Percentiles rank a stretch among this genome's conserved stretches.
phyloP scores from a whole-genome alignment of 2,888 invertebrate species.

The Byasa hedistus region DNA sequence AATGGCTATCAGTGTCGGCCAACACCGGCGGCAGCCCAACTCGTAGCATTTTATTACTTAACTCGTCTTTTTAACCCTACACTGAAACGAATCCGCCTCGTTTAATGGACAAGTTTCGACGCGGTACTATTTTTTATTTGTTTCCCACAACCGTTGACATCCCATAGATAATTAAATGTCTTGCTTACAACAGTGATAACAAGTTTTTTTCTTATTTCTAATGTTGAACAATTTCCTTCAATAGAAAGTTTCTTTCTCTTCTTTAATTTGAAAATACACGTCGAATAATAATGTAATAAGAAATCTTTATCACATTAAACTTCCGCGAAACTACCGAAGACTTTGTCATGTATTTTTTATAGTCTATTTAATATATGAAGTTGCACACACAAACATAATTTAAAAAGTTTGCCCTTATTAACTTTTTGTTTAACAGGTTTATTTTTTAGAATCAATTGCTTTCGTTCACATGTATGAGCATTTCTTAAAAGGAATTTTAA shows the following conservation, averaged over 20 bases:
- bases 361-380: not conserved
- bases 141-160: conserved; percentile 27
- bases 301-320: not conserved
- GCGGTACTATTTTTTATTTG: conserved; percentile 28
- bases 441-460: not conserved
- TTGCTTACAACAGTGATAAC: conserved; percentile 20
- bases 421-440: not conserved
- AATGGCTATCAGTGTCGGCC: conserved; percentile 46
- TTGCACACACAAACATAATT: not conserved
- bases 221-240: conserved; percentile 6
- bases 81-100: conserved; percentile 30
- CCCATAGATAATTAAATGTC: conserved; percentile 31
- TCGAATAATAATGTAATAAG: not conserved
- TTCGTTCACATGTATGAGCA: not conserved
- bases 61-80: conserved; percentile 30
- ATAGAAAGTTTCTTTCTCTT: not conserved
- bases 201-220: conserved; percentile 8
- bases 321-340: not conserved
- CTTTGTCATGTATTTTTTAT: not conserved
- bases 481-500: conserved; percentile 6
- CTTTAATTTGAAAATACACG: not conserved
- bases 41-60: conserved; percentile 42
- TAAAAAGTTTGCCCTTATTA: not conserved
- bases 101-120: conserved; percentile 26
- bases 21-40: conserved; percentile 42